Percentiles rank a stretch among this genome's conserved stretches.
Conservation (phyloP, 2,888 invertebrate species). For the Cosmorhoe ocellata region DNA sequence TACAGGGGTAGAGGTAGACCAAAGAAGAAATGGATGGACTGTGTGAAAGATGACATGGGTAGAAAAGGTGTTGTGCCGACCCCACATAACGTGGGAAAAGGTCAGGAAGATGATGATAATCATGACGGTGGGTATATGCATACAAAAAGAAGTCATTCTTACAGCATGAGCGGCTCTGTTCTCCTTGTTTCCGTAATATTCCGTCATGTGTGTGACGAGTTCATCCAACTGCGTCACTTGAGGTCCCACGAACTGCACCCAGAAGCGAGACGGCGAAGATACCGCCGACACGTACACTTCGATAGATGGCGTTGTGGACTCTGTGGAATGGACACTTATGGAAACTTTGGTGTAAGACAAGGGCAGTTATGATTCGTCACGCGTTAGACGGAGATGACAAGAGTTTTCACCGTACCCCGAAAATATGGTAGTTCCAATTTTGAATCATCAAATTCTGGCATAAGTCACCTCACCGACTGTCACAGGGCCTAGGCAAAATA, state of each 20-base stretch:
- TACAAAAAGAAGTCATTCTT: slow-evolving; percentile 23
- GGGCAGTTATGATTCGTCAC: not conserved
- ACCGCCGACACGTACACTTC: slow-evolving; percentile 95
- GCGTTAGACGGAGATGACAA: not conserved
- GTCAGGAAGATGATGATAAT: no score
- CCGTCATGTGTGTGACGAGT: slow-evolving; percentile 91
- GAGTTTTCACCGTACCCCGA: no score
- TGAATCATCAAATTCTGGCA: no score
- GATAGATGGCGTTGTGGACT: slow-evolving; percentile 81
- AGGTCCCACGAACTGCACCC: slow-evolving; percentile 92
- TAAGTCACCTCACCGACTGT: no score
- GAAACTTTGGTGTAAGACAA: not conserved
- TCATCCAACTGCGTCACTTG: slow-evolving; percentile 89
- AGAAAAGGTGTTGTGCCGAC: no score
- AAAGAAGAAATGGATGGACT: no score
- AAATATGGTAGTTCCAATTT: no score
- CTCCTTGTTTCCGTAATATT: slow-evolving; percentile 86
- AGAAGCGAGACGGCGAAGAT: slow-evolving; percentile 90
- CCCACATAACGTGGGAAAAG: no score
- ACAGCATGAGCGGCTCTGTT: slow-evolving; percentile 84
- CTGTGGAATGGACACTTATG: slow-evolving; percentile 7
- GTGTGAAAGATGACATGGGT: no score
- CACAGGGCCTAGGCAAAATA: no score
- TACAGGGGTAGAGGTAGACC: no score
- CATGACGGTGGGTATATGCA: no score